These are phyloP conservation scores for Habrosyne pyritoides DNA, from an alignment of 2,888 invertebrate species.

Conservation along the genomic window DNA sequence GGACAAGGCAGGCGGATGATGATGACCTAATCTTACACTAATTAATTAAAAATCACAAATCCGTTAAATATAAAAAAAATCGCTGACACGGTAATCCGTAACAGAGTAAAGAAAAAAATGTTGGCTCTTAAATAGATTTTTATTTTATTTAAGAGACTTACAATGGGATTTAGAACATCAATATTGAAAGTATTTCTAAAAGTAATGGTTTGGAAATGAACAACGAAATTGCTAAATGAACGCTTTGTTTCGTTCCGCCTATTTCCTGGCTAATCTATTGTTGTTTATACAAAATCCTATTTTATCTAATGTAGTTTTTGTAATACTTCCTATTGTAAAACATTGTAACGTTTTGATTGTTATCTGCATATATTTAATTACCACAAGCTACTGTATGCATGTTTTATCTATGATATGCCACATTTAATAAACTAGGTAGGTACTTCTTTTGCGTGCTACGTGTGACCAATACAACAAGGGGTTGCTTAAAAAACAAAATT, in stretches of 20 bases:
- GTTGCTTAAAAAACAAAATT: too few species aligned
- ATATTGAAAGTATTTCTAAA: background rate
- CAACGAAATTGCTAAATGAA: constrained; percentile 36
- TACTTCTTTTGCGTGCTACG: background rate
- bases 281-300: constrained; percentile 21
- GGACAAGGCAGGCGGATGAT: too few species aligned
- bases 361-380: background rate
- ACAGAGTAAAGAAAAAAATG: too few species aligned
- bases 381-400: background rate
- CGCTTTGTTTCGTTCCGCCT: constrained; percentile 41
- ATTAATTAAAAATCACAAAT: too few species aligned
- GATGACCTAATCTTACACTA: too few species aligned
- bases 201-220: constrained; percentile 23
- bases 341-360: background rate
- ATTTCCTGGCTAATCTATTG: constrained; percentile 31
- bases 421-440: too few species aligned
- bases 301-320: constrained; percentile 25
- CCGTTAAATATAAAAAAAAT: too few species aligned
- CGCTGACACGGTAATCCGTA: too few species aligned
- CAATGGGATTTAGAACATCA: constrained; percentile 13
- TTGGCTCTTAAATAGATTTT: too few species aligned
- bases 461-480: too few species aligned
- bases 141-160: background rate
- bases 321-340: constrained; percentile 17
- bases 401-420: background rate